phyloP scores from a whole-genome alignment of 2,797 vertebrate genomes.

The Anisognathus igniventris region DNA sequence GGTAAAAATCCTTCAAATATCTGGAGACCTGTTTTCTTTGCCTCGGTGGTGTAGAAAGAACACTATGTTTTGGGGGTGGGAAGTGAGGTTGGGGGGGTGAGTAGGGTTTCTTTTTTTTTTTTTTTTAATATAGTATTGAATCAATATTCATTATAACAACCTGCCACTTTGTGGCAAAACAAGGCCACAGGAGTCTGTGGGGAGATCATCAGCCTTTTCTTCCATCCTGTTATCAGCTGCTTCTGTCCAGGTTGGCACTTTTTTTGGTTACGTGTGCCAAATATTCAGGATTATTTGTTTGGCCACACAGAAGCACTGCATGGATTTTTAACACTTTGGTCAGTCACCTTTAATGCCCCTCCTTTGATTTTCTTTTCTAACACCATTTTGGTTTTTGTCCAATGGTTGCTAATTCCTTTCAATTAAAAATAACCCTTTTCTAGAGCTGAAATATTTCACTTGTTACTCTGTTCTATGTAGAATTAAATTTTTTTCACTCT shows the following conservation, averaged over 20 bases:
- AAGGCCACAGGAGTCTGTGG: not conserved
- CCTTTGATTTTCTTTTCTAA: not conserved
- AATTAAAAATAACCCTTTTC: not conserved
- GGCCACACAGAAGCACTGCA: not conserved
- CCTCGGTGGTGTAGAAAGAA: not conserved
- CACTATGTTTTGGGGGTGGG: accelerated
- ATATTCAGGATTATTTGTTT: not conserved
- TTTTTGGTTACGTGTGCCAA: not conserved
- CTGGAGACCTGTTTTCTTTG: not conserved
- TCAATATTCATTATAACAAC: not conserved
- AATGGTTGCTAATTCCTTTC: not conserved
- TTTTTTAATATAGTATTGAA: not conserved
- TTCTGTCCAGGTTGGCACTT: not conserved
- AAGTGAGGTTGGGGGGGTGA: accelerated
- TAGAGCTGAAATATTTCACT: not conserved
- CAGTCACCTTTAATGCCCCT: not conserved
- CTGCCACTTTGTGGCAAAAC: not conserved
- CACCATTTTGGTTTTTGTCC: not conserved
- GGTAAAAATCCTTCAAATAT: not conserved
- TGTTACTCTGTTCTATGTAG: not conserved
- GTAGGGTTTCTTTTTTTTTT: accelerated
- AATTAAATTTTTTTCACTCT: not conserved
- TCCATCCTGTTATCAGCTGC: not conserved
- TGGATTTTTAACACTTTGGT: not conserved
- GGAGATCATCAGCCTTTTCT: not conserved